Conservation (phyloP, 1,140 invertebrate species). For the Drosophila sechellia region DNA sequence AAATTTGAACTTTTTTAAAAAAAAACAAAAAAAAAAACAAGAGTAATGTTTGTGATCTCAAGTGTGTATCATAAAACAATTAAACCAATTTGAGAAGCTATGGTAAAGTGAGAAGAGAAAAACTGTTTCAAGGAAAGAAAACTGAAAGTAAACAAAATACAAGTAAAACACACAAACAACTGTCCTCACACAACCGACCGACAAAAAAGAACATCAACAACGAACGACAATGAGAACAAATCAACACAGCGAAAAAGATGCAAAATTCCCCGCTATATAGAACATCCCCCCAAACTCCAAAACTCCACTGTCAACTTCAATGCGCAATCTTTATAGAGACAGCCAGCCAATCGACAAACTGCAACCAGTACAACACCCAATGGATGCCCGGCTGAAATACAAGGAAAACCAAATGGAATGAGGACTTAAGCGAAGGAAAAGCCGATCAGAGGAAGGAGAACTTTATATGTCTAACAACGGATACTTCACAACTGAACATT, state of each 20-base stretch:
- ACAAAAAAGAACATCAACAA: constrained; percentile 43
- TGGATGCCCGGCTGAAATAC: constrained; percentile 44
- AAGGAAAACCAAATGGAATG: constrained; percentile 11
- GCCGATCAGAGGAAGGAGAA: constrained; percentile 40
- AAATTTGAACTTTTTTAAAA: constrained; percentile 78
- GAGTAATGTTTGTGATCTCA: constrained; percentile 84
- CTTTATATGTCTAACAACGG: constrained; percentile 77
- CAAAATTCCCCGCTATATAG: constrained; percentile 72
- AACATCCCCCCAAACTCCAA: constrained; percentile 16
- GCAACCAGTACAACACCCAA: constrained; percentile 45
- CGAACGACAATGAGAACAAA: constrained; percentile 47
- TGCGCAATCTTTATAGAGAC: constrained; percentile 61
- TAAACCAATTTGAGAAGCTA: constrained; percentile 70
- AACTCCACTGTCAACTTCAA: constrained; percentile 65
- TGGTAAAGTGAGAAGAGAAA: constrained; percentile 29
- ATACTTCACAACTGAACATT: constrained; percentile 82
- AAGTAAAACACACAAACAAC: constrained; percentile 47
- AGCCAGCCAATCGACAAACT: constrained; percentile 62
- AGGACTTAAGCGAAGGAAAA: constrained; percentile 11
- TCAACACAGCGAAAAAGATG: constrained; percentile 71
- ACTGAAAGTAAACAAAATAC: constrained; percentile 44
- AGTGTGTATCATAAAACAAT: constrained; percentile 81
- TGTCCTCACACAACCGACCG: constrained; percentile 53
- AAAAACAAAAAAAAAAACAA: constrained; percentile 50
- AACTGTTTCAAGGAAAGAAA: constrained; percentile 48